These are phyloP conservation scores for Fulmarus glacialis DNA, from an alignment of 2,113 vertebrate species.

Conservation along the genomic window DNA sequence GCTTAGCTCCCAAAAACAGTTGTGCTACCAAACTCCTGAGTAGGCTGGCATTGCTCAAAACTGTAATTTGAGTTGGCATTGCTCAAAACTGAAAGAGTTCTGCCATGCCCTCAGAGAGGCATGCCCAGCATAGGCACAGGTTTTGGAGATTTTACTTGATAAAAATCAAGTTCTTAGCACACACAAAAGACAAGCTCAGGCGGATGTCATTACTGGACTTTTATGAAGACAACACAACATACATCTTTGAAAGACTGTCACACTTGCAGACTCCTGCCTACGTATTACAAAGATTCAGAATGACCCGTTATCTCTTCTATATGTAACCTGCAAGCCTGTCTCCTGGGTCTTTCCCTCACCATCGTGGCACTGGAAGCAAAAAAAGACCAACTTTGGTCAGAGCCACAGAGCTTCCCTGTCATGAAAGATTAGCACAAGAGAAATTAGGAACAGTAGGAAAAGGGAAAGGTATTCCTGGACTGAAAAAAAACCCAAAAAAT, in stretches of 20 bases:
- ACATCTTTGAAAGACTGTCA: accelerated
- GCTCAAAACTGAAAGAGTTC: not conserved
- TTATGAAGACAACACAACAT: not conserved
- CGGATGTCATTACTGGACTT: not conserved
- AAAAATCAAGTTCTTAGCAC: not conserved
- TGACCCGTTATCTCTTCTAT: not conserved
- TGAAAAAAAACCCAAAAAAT: not conserved
- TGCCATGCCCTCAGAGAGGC: not conserved
- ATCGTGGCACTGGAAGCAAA: not conserved
- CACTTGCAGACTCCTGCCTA: not conserved
- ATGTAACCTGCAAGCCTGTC: not conserved
- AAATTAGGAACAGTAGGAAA: not conserved
- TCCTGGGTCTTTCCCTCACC: not conserved
- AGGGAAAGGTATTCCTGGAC: not conserved
- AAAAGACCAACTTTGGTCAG: not conserved
- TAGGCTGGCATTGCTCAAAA: not conserved
- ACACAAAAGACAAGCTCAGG: not conserved
- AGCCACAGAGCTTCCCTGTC: not conserved
- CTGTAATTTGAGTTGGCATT: not conserved
- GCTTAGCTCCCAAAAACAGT: not conserved
- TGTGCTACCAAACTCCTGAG: not conserved
- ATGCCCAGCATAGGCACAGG: not conserved
- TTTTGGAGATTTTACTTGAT: not conserved
- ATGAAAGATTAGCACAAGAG: not conserved
- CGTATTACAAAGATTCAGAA: not conserved